phyloP scores from a whole-genome alignment of 1,140 invertebrate genomes.

The Drosophila seguyi region DNA sequence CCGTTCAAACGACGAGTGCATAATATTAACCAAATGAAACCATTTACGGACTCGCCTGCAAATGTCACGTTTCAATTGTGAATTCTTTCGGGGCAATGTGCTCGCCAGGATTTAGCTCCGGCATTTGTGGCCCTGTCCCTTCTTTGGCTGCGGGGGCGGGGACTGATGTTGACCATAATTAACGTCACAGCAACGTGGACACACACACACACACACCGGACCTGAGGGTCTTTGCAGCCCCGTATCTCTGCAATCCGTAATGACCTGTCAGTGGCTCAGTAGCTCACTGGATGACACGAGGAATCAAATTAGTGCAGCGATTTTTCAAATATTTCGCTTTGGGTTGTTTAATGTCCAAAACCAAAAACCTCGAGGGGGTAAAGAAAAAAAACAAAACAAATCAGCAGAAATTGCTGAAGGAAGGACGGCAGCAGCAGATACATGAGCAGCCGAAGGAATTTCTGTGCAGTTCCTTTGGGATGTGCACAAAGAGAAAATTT shows the following conservation, averaged over 20 bases:
- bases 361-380: slow-evolving; percentile 21
- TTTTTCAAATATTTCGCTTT: slow-evolving; percentile 50
- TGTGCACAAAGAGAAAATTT: neutral
- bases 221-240: slow-evolving; percentile 21
- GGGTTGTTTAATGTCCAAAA: slow-evolving; percentile 47
- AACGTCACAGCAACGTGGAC: slow-evolving; percentile 58
- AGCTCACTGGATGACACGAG: slow-evolving; percentile 35
- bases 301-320: slow-evolving; percentile 65
- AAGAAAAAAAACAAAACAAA: slow-evolving; percentile 49
- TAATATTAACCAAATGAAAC: slow-evolving; percentile 54
- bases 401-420: slow-evolving; percentile 50
- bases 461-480: slow-evolving; percentile 29
- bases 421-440: slow-evolving; percentile 28
- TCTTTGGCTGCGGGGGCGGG: neutral
- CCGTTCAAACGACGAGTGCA: slow-evolving; percentile 24
- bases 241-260: slow-evolving; percentile 21
- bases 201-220: slow-evolving; percentile 12
- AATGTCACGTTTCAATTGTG: slow-evolving; percentile 66
- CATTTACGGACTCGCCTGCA: slow-evolving; percentile 52
- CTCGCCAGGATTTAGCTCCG: slow-evolving; percentile 25
- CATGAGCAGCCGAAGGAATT: slow-evolving; percentile 51
- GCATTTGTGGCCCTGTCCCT: slow-evolving; percentile 29
- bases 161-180: slow-evolving; percentile 61
- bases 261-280: slow-evolving; percentile 46
- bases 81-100: slow-evolving; percentile 64